Evolutionary conservation across 1,140 invertebrate species (phyloP).

Genomic region (Maconellicoccus hirsutus): DNA sequence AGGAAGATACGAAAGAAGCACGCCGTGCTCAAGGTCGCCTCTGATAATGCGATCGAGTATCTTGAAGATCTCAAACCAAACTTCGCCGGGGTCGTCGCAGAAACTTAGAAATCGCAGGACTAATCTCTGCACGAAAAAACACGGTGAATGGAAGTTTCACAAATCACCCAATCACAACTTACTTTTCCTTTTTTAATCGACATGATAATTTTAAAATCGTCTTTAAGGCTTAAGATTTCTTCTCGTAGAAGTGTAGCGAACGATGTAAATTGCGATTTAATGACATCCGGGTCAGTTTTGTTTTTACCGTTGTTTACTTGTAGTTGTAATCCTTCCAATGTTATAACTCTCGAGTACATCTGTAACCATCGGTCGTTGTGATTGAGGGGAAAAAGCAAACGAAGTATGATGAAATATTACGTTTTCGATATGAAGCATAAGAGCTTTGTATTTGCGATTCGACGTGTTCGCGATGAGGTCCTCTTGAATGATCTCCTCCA

Average conservation of each 20-base stretch:
- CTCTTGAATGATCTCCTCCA: neutral
- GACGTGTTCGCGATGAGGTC: neutral
- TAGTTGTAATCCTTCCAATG: neutral
- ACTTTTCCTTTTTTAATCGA: conserved; percentile 24
- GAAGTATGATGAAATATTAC: neutral
- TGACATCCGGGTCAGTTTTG: neutral
- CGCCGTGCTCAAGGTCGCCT: neutral
- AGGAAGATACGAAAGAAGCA: conserved; percentile 21
- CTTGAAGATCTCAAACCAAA: conserved; percentile 23
- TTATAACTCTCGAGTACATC: neutral
- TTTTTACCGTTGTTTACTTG: neutral
- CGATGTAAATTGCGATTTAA: neutral
- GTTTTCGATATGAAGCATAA: conserved; percentile 11
- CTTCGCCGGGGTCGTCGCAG: neutral
- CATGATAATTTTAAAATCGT: conserved; percentile 23
- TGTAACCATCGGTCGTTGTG: too few species aligned
- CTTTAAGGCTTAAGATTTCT: conserved; percentile 18
- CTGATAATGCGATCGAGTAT: conserved; percentile 11
- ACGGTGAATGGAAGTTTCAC: too few species aligned
- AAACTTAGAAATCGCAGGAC: conserved; percentile 15
- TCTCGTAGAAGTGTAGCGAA: neutral
- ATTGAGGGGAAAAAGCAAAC: too few species aligned
- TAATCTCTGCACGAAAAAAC: too few species aligned
- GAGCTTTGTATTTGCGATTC: neutral
- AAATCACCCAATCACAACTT: too few species aligned